Evolutionary conservation across 2,797 vertebrate species (phyloP), one percentile per base, ranked within the genome.

Genomic region (Potorous gilbertii): DNA sequence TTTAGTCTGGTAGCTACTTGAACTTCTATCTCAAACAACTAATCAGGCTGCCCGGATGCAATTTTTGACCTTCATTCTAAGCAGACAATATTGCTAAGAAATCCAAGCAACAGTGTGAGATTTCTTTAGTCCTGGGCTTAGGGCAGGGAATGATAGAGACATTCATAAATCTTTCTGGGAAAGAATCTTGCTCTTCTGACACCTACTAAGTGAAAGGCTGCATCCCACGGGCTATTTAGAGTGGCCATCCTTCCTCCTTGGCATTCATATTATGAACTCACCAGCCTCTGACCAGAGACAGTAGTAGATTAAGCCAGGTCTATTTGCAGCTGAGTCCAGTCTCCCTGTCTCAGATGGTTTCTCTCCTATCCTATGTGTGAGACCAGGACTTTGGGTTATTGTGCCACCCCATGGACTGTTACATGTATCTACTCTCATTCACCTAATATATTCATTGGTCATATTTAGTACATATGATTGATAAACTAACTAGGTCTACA

Each of bases 161-260:
- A 28, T 87, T 87, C 74, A 87, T 87, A 46, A 81, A 87, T 50
- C 74, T 87, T 87, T 87, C 74, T 87, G 74, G 74, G 6, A 87
- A 87, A 87, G 74, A 87, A 87, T 87, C 40, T 87, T 87, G 74
- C 74, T 87, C 74, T 87, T 50, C 74, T 87, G 74, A 87, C 74
- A 87, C 40, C 74, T 87, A 24, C 74, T 87, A 87, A 87, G 74
- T 87, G 40, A 87, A 87, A 87, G 40, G 74, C 74, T 87, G 40
- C 40, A 87, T 87, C 74, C 74, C 74, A 87, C 1, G 9, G 74
- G 74, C 74, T 87, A 46, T 87, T 87, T 87, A 87, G 74, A 27
- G 40, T 50, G 74, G 74, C 21, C 74, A 87, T 87, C 50, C 74
- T 87, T 87, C 10, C 74, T 87, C 40, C 40, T 87, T 87, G 74